Conservation (phyloP, 2,113 vertebrate species). For the Empidonax traillii region DNA sequence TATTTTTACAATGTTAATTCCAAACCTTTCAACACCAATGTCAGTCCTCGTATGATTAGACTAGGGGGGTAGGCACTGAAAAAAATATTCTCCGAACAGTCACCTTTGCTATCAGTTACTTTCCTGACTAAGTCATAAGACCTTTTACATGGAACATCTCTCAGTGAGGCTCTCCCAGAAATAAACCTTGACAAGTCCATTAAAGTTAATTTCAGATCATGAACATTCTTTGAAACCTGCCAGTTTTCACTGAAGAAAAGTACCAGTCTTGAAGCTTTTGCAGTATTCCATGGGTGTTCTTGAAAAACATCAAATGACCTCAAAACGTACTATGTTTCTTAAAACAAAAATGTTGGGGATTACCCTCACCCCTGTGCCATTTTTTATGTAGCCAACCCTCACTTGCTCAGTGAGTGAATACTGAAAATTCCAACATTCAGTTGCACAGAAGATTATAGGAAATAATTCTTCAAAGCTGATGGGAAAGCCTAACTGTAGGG, state of each 20-base stretch:
- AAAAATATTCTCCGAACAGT: not conserved
- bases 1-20: not conserved
- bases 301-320: not conserved
- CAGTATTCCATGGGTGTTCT: not conserved
- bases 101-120: not conserved
- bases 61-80: fast-evolving
- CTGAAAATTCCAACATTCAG: not conserved
- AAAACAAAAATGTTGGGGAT: not conserved
- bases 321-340: not conserved
- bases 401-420: not conserved
- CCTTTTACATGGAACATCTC: not conserved
- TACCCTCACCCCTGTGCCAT: not conserved
- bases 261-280: not conserved
- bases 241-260: not conserved
- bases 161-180: not conserved
- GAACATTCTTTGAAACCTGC: not conserved
- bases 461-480: not conserved
- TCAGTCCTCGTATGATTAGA: not conserved
- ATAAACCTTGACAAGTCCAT: not conserved
- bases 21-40: not conserved
- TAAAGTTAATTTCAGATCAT: not conserved
- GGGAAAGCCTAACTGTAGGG: not conserved
- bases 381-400: not conserved
- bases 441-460: not conserved
- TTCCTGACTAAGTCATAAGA: not conserved